Evolutionary conservation across 2,797 vertebrate genomes (phyloP).

Genomic region (Liparis tanakae): DNA sequence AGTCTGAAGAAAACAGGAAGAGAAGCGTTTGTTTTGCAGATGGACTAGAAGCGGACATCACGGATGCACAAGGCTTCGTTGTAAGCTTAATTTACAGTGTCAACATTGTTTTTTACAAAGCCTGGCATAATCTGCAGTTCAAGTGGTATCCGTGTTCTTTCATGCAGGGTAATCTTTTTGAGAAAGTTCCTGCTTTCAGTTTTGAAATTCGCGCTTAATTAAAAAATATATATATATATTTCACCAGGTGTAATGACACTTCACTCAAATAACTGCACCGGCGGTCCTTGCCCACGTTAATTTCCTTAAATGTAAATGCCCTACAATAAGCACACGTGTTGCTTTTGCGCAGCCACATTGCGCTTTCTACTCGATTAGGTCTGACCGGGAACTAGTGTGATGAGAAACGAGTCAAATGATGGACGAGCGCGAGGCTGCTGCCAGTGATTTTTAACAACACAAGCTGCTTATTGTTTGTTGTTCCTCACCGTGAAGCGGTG

Average conservation of each 20-base stretch:
- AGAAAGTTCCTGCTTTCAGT: neutral
- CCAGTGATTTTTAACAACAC: constrained; percentile 71
- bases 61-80: neutral
- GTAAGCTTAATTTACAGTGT: constrained; percentile 44
- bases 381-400: constrained; percentile 74
- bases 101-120: neutral
- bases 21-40: constrained; percentile 38
- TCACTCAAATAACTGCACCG: accelerated
- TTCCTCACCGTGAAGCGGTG: constrained; percentile 68
- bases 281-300: neutral
- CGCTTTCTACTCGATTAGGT: constrained; percentile 71
- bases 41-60: neutral
- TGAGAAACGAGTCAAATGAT: constrained; percentile 76
- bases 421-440: constrained; percentile 68
- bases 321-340: constrained; percentile 61
- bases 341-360: constrained; percentile 61
- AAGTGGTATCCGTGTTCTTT: neutral
- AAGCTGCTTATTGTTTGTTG: constrained; percentile 74
- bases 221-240: neutral
- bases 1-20: constrained; percentile 73
- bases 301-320: neutral
- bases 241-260: neutral
- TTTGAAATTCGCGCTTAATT: neutral
- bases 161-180: neutral
- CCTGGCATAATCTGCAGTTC: neutral